phyloP scores from a whole-genome alignment of 2,888 invertebrate genomes.

The Cephus pulcher region DNA sequence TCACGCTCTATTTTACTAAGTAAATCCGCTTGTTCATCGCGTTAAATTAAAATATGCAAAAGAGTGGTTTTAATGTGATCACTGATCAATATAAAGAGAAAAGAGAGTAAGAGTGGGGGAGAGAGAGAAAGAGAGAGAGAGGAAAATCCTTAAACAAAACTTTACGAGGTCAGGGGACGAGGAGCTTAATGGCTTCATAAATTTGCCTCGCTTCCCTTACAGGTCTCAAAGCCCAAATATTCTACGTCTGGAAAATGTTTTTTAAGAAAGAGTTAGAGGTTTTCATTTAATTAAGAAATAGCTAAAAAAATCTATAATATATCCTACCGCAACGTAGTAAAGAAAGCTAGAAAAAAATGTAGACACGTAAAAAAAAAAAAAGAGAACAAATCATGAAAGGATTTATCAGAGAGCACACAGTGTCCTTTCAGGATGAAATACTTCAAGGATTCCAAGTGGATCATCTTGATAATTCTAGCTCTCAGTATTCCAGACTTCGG shows the following conservation, averaged over 20 bases:
- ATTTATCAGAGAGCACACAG: background rate
- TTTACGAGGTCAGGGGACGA: background rate
- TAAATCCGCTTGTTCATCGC: background rate
- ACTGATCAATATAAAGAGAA: background rate
- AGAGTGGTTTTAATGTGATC: background rate
- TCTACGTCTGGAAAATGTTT: background rate
- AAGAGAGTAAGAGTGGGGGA: constrained; percentile 1
- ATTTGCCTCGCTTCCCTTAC: background rate
- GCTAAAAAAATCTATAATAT: background rate
- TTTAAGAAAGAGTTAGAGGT: background rate
- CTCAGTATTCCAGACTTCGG: background rate
- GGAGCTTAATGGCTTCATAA: background rate
- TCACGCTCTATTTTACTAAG: background rate
- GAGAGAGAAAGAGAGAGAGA: background rate
- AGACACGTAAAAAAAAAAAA: background rate
- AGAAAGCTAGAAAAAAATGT: background rate
- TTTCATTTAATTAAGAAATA: background rate
- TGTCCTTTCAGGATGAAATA: background rate
- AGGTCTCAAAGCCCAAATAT: background rate
- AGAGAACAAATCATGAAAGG: background rate
- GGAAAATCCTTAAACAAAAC: constrained; percentile 7
- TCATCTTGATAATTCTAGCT: background rate
- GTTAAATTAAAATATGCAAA: background rate
- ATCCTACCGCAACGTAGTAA: background rate
- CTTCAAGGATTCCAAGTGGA: background rate